These are phyloP conservation scores for Ictalurus furcatus DNA, from an alignment of 2,113 vertebrate species.

Conservation along the genomic window DNA sequence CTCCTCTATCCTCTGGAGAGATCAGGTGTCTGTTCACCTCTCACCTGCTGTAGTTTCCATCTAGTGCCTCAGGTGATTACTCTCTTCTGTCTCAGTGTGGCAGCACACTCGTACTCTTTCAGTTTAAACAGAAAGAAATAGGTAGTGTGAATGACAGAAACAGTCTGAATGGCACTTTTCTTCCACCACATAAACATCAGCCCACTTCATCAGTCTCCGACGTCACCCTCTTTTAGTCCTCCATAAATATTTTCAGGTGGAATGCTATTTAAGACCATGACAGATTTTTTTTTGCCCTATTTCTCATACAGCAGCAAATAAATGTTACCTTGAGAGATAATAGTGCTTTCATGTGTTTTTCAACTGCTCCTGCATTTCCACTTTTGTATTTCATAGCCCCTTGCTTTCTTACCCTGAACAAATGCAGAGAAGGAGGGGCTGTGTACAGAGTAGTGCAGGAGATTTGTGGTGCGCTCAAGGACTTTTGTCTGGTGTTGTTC, in stretches of 20 bases:
- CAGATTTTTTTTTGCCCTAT: constrained; percentile 32
- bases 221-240: constrained; percentile 40
- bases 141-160: constrained; percentile 26
- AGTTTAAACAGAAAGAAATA: constrained; percentile 17
- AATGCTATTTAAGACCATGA: constrained; percentile 41
- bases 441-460: constrained; percentile 37
- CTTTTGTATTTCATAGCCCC: constrained; percentile 48
- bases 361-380: constrained; percentile 38
- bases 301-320: constrained; percentile 33
- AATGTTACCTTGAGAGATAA: constrained; percentile 56
- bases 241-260: constrained; percentile 49
- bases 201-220: constrained; percentile 44
- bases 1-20: not conserved
- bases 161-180: constrained; percentile 30
- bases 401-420: constrained; percentile 42
- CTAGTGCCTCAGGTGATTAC: constrained; percentile 16
- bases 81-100: constrained; percentile 28
- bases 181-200: constrained; percentile 29
- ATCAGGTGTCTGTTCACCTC: constrained; percentile 18
- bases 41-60: constrained; percentile 36
- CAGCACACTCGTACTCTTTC: constrained; percentile 4
- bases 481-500: constrained; percentile 52
- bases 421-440: constrained; percentile 43
- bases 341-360: constrained; percentile 44
- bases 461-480: constrained; percentile 54